These are phyloP conservation scores for Cephus pulcher DNA, from an alignment of 2,888 invertebrate species.

Conservation along the genomic window DNA sequence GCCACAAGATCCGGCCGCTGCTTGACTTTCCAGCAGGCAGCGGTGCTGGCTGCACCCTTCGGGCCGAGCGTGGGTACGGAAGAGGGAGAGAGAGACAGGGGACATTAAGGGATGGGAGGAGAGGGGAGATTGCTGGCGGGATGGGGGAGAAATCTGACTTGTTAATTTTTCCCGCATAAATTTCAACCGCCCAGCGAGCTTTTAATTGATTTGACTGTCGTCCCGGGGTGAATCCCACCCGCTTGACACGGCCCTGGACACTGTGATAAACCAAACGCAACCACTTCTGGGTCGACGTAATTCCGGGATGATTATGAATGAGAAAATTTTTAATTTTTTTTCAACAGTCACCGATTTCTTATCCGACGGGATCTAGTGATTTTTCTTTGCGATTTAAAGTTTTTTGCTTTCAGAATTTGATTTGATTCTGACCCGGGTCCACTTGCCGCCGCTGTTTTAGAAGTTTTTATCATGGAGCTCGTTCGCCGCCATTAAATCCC, in stretches of 20 bases:
- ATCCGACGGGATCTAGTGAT: not conserved
- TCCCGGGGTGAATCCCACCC: not conserved
- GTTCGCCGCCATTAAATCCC: not conserved
- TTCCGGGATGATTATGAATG: not conserved
- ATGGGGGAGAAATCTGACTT: conserved; percentile 58
- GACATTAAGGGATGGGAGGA: not conserved
- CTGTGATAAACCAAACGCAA: not conserved
- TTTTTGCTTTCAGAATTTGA: not conserved
- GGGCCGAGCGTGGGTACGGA: conserved; percentile 8
- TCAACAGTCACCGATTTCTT: not conserved
- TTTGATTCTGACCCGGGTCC: not conserved
- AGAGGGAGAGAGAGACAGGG: conserved; percentile 8
- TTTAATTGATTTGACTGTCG: conserved; percentile 53
- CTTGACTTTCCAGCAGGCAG: conserved; percentile 16
- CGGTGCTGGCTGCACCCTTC: conserved; percentile 16
- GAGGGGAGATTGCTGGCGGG: not conserved
- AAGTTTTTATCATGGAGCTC: not conserved
- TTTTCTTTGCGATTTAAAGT: not conserved
- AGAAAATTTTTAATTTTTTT: not conserved
- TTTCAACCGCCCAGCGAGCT: conserved; percentile 49
- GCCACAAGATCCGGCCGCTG: conserved; percentile 14
- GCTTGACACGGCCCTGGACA: conserved; percentile 4
- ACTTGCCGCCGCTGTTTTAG: not conserved
- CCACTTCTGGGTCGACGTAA: not conserved
- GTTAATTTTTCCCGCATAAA: conserved; percentile 64